Evolutionary conservation across 1,140 invertebrate species (phyloP).

Genomic region (Heliothis virescens): DNA sequence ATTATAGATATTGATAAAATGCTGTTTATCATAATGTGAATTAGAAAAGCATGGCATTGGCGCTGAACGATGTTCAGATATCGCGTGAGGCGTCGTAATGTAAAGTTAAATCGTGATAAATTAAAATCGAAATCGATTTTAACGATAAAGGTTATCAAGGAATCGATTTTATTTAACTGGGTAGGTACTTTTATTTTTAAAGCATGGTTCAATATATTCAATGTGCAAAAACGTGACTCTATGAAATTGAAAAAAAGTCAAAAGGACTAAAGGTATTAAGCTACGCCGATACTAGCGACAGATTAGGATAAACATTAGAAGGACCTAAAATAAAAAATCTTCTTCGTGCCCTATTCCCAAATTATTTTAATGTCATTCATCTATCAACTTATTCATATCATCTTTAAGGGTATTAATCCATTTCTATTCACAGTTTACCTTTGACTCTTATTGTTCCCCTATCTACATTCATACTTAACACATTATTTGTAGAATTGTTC

Average conservation of each 20-base stretch:
- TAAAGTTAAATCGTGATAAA: not conserved
- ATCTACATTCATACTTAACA: no score
- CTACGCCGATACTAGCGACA: no score
- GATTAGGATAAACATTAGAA: no score
- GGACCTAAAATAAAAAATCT: no score
- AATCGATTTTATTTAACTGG: constrained; percentile 2
- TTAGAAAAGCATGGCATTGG: constrained; percentile 1
- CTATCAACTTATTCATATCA: no score
- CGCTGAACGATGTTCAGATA: not conserved
- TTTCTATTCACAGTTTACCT: no score
- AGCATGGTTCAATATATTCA: not conserved
- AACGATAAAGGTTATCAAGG: not conserved
- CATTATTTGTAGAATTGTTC: no score
- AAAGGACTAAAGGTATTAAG: not conserved
- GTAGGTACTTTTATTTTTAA: not conserved
- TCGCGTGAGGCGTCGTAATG: constrained; percentile 26
- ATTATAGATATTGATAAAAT: not conserved
- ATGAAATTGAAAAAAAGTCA: not conserved
- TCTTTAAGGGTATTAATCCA: no score
- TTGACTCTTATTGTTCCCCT: no score
- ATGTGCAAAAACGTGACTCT: no score
- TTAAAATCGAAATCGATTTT: constrained; percentile 10
- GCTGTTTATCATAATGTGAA: not conserved
- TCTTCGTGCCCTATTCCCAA: no score
- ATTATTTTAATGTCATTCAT: no score